phyloP scores from a whole-genome alignment of 2,888 invertebrate genomes.

The Aleiodes alternator region DNA sequence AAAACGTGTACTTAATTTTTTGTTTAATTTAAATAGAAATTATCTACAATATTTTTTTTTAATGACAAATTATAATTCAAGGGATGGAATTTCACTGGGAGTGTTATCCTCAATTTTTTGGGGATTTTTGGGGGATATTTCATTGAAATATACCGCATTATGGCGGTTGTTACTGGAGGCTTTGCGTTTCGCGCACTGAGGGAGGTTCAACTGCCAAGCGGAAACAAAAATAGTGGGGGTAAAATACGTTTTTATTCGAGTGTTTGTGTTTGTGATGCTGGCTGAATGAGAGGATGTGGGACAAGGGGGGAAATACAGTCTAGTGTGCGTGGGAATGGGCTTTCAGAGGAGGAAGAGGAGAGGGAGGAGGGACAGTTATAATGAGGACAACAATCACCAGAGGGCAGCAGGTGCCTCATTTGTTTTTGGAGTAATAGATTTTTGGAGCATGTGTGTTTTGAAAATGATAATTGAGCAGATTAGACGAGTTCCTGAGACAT shows the following conservation, averaged over 20 bases:
- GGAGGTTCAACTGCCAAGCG: conserved; percentile 56
- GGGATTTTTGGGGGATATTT: not conserved
- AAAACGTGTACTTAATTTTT: too few relatives aligned
- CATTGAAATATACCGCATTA: conserved; percentile 40
- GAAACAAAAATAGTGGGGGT: conserved; percentile 44
- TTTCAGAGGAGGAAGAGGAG: conserved; percentile 43
- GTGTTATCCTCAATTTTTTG: not conserved
- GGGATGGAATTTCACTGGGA: not conserved
- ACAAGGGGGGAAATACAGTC: too few relatives aligned
- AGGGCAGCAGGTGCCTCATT: conserved; percentile 14
- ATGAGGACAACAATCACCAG: not conserved
- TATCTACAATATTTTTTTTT: too few relatives aligned
- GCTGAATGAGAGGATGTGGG: conserved; percentile 44
- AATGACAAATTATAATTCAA: not conserved
- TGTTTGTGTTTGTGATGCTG: conserved; percentile 38
- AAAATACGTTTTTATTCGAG: conserved; percentile 31
- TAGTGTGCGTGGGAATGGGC: too few relatives aligned
- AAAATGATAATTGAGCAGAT: too few relatives aligned
- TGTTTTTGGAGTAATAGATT: too few relatives aligned
- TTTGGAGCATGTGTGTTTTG: too few relatives aligned
- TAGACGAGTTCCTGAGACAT: too few relatives aligned
- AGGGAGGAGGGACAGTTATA: not conserved
- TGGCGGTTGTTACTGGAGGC: conserved; percentile 44
- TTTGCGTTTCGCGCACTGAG: conserved; percentile 64
- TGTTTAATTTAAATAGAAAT: too few relatives aligned